Base-by-base conservation (phyloP, 2,797 vertebrate species). In the Periparus ater region DNA sequence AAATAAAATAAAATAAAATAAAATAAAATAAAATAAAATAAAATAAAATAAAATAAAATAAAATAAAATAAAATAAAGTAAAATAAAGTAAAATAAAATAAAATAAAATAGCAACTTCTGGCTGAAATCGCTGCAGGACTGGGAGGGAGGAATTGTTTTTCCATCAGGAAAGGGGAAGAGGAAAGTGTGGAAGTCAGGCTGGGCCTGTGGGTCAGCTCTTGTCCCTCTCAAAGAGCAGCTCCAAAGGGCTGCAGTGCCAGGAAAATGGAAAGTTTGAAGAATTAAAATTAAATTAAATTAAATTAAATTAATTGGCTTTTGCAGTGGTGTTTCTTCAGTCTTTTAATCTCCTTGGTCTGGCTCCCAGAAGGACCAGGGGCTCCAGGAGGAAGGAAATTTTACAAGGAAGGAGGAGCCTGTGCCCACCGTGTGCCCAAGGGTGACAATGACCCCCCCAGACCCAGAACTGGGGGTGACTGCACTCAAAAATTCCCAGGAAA, bases 391-490 rank as follows among this genome's bases (percentile, higher is more conserved):
- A 34, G 10, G 34, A n/a, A 30, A n/a, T n/a, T n/a, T n/a, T n/a
- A n/a, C 32, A 14, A 34, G 25, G 38, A 57, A 53, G 57, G 15
- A 32, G 58, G 4, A 10, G 0, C 34, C 42, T 10, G 0, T 27
- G 26, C 15, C 30, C n/a, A 2, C 22, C 20, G 1, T 13, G 48
- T 22, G 34, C 18, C 51, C 47, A 29, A 44, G 25, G 34, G 42
- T 1, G 1, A 44, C 14, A 58, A 4, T 2, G 3, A 34, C 7
- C 0, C 44, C 44, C 47, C 32, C 15, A 71, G 42, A 47, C 14
- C n/a, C 27, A 1, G 2, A 48, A 7, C 0, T 32, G 20, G 20
- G 29, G 6, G 4, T 0, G 1, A 13, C 5, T 5, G 1, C 17
- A 16, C 26, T 17, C 3, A 0, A 6, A 26, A 75, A 48, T 22